These are phyloP conservation scores for Corapipo altera DNA, from an alignment of 2,113 vertebrate genomes.

Conservation along the genomic window DNA sequence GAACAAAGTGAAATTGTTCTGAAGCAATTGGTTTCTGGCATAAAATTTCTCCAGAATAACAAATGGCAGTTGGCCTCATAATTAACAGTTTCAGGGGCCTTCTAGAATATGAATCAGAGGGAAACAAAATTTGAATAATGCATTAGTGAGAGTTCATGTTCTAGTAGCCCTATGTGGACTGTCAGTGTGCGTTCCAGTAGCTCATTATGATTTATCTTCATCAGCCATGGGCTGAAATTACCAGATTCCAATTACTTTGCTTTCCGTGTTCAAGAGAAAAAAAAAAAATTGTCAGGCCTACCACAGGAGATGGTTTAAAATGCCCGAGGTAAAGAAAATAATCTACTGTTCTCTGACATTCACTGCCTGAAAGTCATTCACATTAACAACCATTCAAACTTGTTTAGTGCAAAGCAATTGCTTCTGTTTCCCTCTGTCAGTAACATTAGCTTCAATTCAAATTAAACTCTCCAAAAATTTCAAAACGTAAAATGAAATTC, in stretches of 20 bases:
- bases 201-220: conserved; percentile 79
- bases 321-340: conserved; percentile 78
- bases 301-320: conserved; percentile 74
- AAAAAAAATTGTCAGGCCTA: conserved; percentile 60
- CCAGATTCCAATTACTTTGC: conserved; percentile 77
- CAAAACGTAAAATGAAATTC: conserved; percentile 53
- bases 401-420: conserved; percentile 76
- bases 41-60: conserved; percentile 34
- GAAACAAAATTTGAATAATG: conserved; percentile 72
- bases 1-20: background rate
- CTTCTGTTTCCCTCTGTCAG: conserved; percentile 72
- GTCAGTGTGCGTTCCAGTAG: conserved; percentile 66
- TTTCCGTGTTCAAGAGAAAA: conserved; percentile 58
- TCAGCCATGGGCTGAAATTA: conserved; percentile 79
- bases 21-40: conserved; percentile 27
- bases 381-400: conserved; percentile 78
- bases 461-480: conserved; percentile 68
- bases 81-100: conserved; percentile 47
- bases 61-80: conserved; percentile 38
- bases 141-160: conserved; percentile 55
- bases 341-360: conserved; percentile 79
- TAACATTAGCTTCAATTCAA: conserved; percentile 72
- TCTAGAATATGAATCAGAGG: conserved; percentile 63
- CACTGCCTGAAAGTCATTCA: conserved; percentile 76
- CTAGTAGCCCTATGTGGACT: conserved; percentile 63